phyloP scores from a whole-genome alignment of 2,797 vertebrate species.

The Phataginus tricuspis region DNA sequence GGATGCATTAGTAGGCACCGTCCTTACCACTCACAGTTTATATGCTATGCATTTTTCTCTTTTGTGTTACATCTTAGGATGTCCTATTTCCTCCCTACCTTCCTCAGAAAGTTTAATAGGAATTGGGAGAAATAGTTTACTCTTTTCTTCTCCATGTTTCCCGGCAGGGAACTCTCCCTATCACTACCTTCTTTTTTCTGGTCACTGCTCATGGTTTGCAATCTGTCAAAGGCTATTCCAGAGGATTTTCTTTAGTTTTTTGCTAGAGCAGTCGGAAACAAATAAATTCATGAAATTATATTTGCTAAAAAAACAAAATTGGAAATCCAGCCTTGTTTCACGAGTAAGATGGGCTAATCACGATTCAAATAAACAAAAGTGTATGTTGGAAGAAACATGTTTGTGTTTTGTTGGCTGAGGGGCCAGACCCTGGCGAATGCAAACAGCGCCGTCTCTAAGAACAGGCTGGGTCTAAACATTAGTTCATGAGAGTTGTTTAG shows the following conservation, averaged over 20 bases:
- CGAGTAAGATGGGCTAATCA: conserved; percentile 19
- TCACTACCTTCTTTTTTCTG: background rate
- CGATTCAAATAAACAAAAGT: background rate
- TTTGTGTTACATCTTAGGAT: background rate
- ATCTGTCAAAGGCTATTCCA: background rate
- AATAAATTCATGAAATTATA: conserved; percentile 29
- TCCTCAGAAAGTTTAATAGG: background rate
- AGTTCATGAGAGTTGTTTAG: background rate
- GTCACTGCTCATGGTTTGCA: background rate
- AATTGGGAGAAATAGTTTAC: background rate
- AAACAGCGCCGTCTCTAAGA: background rate
- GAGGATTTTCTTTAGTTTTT: conserved; percentile 33
- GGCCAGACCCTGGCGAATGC: background rate
- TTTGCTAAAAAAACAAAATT: conserved; percentile 45
- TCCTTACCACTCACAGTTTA: background rate
- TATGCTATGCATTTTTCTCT: background rate
- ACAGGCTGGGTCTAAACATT: background rate
- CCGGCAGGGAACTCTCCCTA: background rate
- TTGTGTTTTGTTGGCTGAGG: background rate
- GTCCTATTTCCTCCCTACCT: background rate
- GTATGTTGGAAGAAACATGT: background rate
- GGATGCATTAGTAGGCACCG: no score
- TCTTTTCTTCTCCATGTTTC: background rate
- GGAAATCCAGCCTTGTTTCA: conserved; percentile 26
- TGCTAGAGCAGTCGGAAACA: conserved; percentile 10